Evolutionary conservation across 2,797 vertebrate species (phyloP).

Genomic region (Takifugu ocellatus): DNA sequence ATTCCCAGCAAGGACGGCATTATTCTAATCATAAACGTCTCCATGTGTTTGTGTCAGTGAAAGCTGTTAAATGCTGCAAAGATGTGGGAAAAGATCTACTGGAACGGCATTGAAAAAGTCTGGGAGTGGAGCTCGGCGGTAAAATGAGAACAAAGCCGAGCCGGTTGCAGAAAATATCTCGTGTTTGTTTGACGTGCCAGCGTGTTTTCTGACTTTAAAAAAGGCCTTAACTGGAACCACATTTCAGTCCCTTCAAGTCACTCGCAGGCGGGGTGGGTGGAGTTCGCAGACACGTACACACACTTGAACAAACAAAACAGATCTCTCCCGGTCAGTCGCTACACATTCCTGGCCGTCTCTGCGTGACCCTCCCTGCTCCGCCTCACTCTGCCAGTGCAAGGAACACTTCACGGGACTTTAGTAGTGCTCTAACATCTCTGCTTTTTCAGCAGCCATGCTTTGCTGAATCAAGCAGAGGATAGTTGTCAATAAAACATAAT

Average conservation of each 20-base stretch:
- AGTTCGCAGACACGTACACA: slow-evolving; percentile 47
- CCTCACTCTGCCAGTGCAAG: slow-evolving; percentile 37
- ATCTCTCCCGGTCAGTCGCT: slow-evolving; percentile 62
- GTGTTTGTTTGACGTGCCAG: slow-evolving; percentile 73
- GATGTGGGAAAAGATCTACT: slow-evolving; percentile 18
- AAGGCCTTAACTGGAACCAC: slow-evolving; percentile 77
- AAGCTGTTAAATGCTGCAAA: slow-evolving; percentile 28
- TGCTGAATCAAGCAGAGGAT: slow-evolving; percentile 29
- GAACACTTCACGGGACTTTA: slow-evolving; percentile 29
- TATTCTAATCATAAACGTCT: slow-evolving; percentile 21
- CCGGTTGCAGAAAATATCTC: slow-evolving; percentile 64
- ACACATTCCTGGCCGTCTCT: slow-evolving; percentile 72
- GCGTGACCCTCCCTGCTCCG: slow-evolving; percentile 64
- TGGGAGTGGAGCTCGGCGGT: slow-evolving; percentile 56
- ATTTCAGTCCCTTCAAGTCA: slow-evolving; percentile 71
- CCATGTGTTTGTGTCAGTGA: slow-evolving; percentile 28
- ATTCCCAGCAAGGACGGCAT: slow-evolving; percentile 13
- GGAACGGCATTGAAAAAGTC: slow-evolving; percentile 31
- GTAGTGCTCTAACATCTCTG: not conserved
- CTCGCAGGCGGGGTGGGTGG: slow-evolving; percentile 64
- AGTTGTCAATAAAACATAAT: slow-evolving; percentile 38
- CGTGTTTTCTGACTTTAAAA: slow-evolving; percentile 72
- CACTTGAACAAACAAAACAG: slow-evolving; percentile 70
- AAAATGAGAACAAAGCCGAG: slow-evolving; percentile 65
- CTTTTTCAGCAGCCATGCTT: slow-evolving; percentile 11